phyloP scores from a whole-genome alignment of 1,140 invertebrate genomes.

The Heliothis virescens region DNA sequence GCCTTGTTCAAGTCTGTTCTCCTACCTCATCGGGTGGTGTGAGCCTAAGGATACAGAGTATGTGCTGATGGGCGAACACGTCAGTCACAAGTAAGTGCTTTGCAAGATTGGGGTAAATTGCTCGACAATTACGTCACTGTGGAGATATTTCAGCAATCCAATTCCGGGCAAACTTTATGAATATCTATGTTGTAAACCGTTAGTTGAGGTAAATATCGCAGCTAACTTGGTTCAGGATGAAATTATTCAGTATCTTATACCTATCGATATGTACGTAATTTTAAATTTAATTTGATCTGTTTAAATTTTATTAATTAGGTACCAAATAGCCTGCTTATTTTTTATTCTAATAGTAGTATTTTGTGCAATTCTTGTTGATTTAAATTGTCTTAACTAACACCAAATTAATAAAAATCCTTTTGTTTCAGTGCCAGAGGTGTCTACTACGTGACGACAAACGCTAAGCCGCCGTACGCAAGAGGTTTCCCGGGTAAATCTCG shows the following conservation, averaged over 20 bases:
- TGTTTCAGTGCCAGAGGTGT: constrained; percentile 91
- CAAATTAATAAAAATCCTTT: neutral
- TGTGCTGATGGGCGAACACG: constrained; percentile 94
- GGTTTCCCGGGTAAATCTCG: constrained; percentile 90
- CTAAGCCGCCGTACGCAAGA: constrained; percentile 93
- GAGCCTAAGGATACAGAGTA: constrained; percentile 91
- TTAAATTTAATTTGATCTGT: no score
- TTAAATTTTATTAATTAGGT: no score
- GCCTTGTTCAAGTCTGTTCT: constrained; percentile 92
- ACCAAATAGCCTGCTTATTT: no score
- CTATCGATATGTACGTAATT: no score
- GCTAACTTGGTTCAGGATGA: no score
- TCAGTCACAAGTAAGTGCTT: constrained; percentile 89
- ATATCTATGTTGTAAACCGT: no score
- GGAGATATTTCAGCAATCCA: neutral
- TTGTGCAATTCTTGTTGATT: no score
- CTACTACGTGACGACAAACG: constrained; percentile 94
- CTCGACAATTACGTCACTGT: constrained; percentile 7
- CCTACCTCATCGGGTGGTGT: constrained; percentile 93
- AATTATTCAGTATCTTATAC: no score
- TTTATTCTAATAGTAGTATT: no score
- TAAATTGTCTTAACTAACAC: no score
- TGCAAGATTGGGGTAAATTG: constrained; percentile 19
- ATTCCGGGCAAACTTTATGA: neutral
- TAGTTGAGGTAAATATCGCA: no score